These are phyloP conservation scores for Falco biarmicus DNA, from an alignment of 2,797 vertebrate species.

Conservation along the genomic window DNA sequence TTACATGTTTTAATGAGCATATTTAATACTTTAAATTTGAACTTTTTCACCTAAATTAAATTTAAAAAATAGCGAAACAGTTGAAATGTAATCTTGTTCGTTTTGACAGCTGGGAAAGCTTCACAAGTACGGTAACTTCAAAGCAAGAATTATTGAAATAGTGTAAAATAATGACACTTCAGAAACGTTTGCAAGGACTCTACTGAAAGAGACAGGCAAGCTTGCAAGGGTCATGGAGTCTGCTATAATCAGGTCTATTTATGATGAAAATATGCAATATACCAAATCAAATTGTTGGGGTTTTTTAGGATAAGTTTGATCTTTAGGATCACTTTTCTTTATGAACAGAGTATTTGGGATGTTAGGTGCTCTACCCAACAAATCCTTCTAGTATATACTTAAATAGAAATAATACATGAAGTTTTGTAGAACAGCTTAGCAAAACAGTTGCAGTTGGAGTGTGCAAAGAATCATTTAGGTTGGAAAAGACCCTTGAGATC, in stretches of 20 bases:
- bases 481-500: too few relatives aligned
- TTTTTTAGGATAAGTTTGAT: not conserved
- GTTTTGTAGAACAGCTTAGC: not conserved
- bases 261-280: not conserved
- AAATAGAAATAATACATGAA: not conserved
- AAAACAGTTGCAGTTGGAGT: not conserved
- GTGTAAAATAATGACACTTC: not conserved
- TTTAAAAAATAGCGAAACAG: not conserved
- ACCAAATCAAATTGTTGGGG: not conserved
- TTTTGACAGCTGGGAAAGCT: not conserved
- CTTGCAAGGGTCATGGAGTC: not conserved
- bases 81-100: not conserved
- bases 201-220: not conserved
- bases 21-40: not conserved
- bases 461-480: not conserved
- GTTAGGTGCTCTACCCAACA: not conserved
- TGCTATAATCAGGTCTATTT: not conserved
- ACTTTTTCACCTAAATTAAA: not conserved
- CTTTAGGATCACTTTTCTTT: not conserved
- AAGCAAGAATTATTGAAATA: not conserved
- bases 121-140: not conserved
- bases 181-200: not conserved
- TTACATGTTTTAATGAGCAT: not conserved
- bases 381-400: not conserved
- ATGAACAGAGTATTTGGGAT: not conserved